Conservation (phyloP, 2,888 invertebrate genomes). For the Dorcus hopei region DNA sequence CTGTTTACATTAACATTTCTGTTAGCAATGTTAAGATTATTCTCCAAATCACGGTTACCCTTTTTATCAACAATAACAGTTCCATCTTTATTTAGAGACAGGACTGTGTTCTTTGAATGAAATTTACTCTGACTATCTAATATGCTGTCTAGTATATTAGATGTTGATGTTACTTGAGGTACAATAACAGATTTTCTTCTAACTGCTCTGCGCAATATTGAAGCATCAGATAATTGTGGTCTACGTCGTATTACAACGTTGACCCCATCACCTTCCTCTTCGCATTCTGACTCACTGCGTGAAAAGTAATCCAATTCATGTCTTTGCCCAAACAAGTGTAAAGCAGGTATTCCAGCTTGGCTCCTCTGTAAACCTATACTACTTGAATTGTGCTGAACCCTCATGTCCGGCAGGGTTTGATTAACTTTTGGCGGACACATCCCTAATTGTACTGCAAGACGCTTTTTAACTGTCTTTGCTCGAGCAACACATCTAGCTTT, state of each 20-base stretch:
- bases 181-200: slow-evolving; percentile 52
- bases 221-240: slow-evolving; percentile 48
- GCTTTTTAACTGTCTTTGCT: slow-evolving; percentile 48
- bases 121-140: slow-evolving; percentile 68
- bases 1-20: background rate
- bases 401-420: slow-evolving; percentile 44
- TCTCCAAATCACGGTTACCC: background rate
- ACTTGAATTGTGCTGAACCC: slow-evolving; percentile 14
- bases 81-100: slow-evolving; percentile 62
- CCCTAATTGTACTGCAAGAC: slow-evolving; percentile 54
- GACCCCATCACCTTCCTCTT: slow-evolving; percentile 34
- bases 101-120: slow-evolving; percentile 62
- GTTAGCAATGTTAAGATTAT: slow-evolving; percentile 14
- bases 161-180: slow-evolving; percentile 48
- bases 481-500: slow-evolving; percentile 16
- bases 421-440: slow-evolving; percentile 46
- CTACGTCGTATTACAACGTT: slow-evolving; percentile 51
- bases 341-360: slow-evolving; percentile 53
- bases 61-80: slow-evolving; percentile 55
- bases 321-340: slow-evolving; percentile 65
- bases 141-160: slow-evolving; percentile 66
- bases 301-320: slow-evolving; percentile 71
- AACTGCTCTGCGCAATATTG: slow-evolving; percentile 33
- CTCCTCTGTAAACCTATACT: slow-evolving; percentile 31
- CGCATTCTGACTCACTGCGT: slow-evolving; percentile 52